Evolutionary conservation across 2,797 vertebrate species (phyloP).

Genomic region (Emys orbicularis): DNA sequence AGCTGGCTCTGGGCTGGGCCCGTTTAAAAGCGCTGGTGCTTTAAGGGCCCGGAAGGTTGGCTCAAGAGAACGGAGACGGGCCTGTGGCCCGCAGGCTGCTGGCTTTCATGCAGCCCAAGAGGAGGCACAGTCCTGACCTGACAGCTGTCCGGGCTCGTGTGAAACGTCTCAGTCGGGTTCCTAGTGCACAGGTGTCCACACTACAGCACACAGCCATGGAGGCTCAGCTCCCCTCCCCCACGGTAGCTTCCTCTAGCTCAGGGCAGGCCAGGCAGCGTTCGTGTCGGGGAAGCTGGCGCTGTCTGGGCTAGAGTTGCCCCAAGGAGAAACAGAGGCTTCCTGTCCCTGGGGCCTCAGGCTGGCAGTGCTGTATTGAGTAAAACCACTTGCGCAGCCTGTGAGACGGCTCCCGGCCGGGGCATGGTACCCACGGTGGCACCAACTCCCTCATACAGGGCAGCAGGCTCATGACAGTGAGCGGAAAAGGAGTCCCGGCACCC

Average conservation of each 20-base stretch:
- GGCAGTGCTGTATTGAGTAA: background rate
- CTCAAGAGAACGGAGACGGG: background rate
- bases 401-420: background rate
- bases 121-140: background rate
- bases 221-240: background rate
- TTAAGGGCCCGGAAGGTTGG: background rate
- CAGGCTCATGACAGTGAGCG: background rate
- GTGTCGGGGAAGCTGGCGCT: background rate
- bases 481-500: too few species aligned
- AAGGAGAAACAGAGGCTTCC: background rate
- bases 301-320: background rate
- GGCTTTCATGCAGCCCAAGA: background rate
- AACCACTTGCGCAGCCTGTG: background rate
- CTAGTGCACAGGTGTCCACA: background rate
- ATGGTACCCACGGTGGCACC: background rate
- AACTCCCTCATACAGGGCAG: background rate
- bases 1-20: rapidly evolving
- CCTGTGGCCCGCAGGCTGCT: background rate
- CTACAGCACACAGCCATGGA: background rate
- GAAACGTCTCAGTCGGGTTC: background rate
- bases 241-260: too few species aligned
- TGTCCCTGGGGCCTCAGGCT: background rate
- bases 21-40: background rate
- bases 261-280: rapidly evolving
- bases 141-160: background rate